Percentiles rank a stretch among this genome's conserved stretches.
phyloP scores from a whole-genome alignment of 37 sponge, comb jelly and placozoan genomes.

The Chondrilla cf. caribensis region DNA sequence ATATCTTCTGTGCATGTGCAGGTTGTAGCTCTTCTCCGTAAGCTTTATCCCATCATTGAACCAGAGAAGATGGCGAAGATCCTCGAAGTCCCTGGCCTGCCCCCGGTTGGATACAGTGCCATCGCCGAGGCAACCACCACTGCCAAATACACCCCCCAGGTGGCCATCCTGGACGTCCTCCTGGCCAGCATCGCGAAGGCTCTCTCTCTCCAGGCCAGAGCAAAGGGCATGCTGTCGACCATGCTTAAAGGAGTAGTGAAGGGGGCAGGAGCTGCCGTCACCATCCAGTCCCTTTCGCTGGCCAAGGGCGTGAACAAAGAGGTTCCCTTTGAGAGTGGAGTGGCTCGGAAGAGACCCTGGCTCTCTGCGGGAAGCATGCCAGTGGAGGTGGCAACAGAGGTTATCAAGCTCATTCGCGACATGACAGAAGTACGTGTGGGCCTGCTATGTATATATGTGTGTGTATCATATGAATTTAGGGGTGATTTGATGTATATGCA shows the following conservation, averaged over 20 bases:
- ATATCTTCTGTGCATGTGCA: background rate
- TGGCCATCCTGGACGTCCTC: conserved; percentile 82
- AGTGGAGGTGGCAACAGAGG: conserved; percentile 80
- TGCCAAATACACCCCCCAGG: conserved; percentile 48
- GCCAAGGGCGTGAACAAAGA: conserved; percentile 35
- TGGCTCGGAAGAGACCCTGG: conserved; percentile 67
- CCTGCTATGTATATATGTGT: background rate
- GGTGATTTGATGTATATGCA: background rate
- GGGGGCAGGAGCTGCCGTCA: background rate
- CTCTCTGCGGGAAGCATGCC: conserved; percentile 55
- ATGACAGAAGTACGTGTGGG: conserved; percentile 66
- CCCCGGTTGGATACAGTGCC: conserved; percentile 81
- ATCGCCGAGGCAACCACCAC: conserved; percentile 80
- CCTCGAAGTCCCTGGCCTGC: conserved; percentile 62
- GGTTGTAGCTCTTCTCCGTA: conserved; percentile 73
- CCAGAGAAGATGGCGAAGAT: conserved; percentile 83
- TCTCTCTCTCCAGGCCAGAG: conserved; percentile 50
- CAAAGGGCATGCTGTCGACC: conserved; percentile 16
- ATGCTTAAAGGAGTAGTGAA: conserved; percentile 5
- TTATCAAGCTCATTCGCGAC: conserved; percentile 75
- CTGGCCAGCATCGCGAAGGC: conserved; percentile 78
- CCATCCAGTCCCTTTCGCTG: conserved; percentile 20
- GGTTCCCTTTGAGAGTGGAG: conserved; percentile 51
- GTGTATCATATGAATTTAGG: background rate
- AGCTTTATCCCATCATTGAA: conserved; percentile 70